phyloP scores from a whole-genome alignment of 2,888 invertebrate species.

The Sarcophaga carnaria region DNA sequence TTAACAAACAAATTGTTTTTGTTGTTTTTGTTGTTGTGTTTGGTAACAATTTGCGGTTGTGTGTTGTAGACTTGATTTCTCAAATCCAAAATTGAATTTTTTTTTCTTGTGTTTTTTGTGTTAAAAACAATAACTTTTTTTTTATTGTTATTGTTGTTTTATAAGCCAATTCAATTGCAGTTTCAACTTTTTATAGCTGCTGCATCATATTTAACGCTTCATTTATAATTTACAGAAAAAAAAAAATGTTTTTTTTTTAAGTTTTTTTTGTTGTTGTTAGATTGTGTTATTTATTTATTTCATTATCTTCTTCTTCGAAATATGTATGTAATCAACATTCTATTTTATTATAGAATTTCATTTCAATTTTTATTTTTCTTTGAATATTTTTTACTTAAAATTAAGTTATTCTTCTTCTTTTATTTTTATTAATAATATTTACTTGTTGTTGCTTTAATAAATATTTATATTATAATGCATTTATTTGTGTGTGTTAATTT shows the following conservation, averaged over 20 bases:
- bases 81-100: background rate
- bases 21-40: conserved; percentile 34
- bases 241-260: background rate
- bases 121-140: background rate
- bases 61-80: too few relatives aligned
- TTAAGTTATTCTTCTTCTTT: conserved; percentile 42
- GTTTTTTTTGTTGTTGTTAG: background rate
- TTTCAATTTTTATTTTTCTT: conserved; percentile 10
- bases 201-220: conserved; percentile 41
- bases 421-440: background rate
- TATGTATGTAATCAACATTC: conserved; percentile 54
- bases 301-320: background rate
- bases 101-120: background rate
- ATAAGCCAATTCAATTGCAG: conserved; percentile 42
- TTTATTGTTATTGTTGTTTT: conserved; percentile 12
- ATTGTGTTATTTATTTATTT: conserved; percentile 21
- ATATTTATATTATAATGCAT: background rate
- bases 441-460: background rate
- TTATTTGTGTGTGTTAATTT: background rate
- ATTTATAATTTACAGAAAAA: conserved; percentile 42
- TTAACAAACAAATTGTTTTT: background rate
- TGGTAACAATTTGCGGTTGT: conserved; percentile 45
- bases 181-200: background rate
- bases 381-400: conserved; percentile 48
- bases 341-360: conserved; percentile 56